Percentiles rank a stretch among this genome's conserved stretches.
phyloP scores from a whole-genome alignment of 2,888 invertebrate species.

The Lucinisca nassula region DNA sequence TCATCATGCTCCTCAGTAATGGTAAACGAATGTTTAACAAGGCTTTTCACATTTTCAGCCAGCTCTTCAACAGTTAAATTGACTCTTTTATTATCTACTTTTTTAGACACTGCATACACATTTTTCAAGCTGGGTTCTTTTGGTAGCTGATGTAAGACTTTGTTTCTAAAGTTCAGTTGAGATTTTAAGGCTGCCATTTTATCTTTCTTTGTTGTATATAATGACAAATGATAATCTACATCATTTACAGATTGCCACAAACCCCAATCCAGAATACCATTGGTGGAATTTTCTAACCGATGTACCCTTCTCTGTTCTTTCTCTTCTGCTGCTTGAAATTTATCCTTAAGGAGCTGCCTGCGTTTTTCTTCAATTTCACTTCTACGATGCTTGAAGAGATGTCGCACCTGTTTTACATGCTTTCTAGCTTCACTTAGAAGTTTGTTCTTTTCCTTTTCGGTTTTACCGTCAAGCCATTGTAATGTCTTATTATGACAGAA shows the following conservation, averaged over 20 bases:
- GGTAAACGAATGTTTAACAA: slow-evolving; percentile 32
- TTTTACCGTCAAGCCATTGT: slow-evolving; percentile 41
- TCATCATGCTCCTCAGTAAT: not conserved
- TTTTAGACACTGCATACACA: slow-evolving; percentile 27
- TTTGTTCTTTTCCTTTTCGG: slow-evolving; percentile 21
- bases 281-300: slow-evolving; percentile 30
- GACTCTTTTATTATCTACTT: slow-evolving; percentile 24
- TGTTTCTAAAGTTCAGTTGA: slow-evolving; percentile 44
- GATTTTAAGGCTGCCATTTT: slow-evolving; percentile 38
- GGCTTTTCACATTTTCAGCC: slow-evolving; percentile 29
- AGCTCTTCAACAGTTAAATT: slow-evolving; percentile 30
- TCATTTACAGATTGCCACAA: slow-evolving; percentile 59
- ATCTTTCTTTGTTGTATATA: slow-evolving; percentile 41
- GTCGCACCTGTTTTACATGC: slow-evolving; percentile 17
- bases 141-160: slow-evolving; percentile 34
- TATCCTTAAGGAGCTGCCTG: slow-evolving; percentile 31
- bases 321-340: slow-evolving; percentile 28
- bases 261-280: slow-evolving; percentile 46
- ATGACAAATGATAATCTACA: slow-evolving; percentile 34
- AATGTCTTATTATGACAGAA: slow-evolving; percentile 51
- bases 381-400: slow-evolving; percentile 42
- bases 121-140: not conserved
- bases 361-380: slow-evolving; percentile 48
- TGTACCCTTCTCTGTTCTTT: slow-evolving; percentile 28
- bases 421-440: slow-evolving; percentile 26